A percentile compares a stretch with the other conserved stretches of the same genome.
phyloP scores from a whole-genome alignment of 2,113 vertebrate species.

The Mixornis gularis region DNA sequence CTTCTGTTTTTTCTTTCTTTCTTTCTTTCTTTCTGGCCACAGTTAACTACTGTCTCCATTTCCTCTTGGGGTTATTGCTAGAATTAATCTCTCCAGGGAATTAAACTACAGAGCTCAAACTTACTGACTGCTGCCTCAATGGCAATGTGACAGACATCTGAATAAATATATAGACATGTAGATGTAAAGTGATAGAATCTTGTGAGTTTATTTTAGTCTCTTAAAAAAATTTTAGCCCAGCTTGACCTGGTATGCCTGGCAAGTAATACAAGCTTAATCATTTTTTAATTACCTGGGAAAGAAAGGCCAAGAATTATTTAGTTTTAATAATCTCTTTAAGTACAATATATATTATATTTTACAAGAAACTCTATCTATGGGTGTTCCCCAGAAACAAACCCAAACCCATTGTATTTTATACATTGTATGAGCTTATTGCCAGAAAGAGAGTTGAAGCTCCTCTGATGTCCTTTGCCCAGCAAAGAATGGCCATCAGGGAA shows the following conservation, averaged over 20 bases:
- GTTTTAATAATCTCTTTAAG: neutral
- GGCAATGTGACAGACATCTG: neutral
- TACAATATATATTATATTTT: neutral
- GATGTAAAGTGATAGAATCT: slow-evolving; percentile 2
- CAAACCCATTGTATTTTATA: neutral
- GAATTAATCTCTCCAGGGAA: slow-evolving; percentile 20
- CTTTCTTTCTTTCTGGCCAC: neutral
- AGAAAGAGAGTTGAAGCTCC: neutral
- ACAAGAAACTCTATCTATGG: neutral
- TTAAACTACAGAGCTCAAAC: slow-evolving; percentile 17
- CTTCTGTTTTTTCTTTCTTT: neutral
- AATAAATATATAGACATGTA: neutral
- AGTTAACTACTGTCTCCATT: slow-evolving; percentile 14
- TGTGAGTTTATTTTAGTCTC: neutral
- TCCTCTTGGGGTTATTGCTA: slow-evolving; percentile 43
- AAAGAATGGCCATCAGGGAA: neutral
- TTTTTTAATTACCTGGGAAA: neutral
- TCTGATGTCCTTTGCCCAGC: neutral
- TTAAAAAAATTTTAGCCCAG: neutral
- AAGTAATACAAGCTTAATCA: neutral
- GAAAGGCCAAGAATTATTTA: neutral
- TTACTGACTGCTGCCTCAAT: neutral
- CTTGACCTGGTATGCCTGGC: neutral
- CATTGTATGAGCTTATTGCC: neutral
- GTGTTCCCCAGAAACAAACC: neutral